Base-by-base conservation (phyloP, 2,113 vertebrate genomes). In the Marmota flaviventris region DNA sequence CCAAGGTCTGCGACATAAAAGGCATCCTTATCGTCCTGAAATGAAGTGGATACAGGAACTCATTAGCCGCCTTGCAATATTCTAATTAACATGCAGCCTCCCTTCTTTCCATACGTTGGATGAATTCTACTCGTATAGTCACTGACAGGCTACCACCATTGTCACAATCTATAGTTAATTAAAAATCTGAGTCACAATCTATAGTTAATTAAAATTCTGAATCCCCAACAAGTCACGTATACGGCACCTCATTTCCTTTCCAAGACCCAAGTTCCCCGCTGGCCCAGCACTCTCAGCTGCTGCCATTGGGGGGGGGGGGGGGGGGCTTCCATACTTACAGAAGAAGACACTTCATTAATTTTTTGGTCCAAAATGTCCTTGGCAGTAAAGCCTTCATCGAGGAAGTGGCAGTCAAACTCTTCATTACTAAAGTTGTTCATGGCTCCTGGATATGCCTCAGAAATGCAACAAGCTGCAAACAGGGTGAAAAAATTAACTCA, bases 1-100 rank as follows among this genome's bases (percentile, higher is more conserved):
- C 99, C 99, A 3, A 99, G 98, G 98, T 99, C 99, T 75, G 99
- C 99, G 39, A 99, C 98, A 7, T 99, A 99, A 98, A 99, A 99
- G 95, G 99, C 99, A 98, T 99, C 99, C 97, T 99, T 99, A 91
- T 99, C 99, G 96, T 99, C 99, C 99, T 99, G 14, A 20, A 77
- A 75, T 0, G 27, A 81, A 13, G 83, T 1, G 24, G 77, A 5
- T 11, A 25, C 27, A n/a, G 56, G 48, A 10, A 56, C 29, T 53
- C 8, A 4, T 18, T 0, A 29, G 29, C 39, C 5, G 56, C 22
- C 25, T 20, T 5, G 27, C 27, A 39, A 24, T 0, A 6, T 0
- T 22, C 13, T 45, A 27, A 63, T 27, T 4, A 7, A 20, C 4
- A 8, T 0, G 18, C 27, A 45, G 79, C 73, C 25, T 29, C 58